Evolutionary conservation across 35 echinoderm and acorn worm species (phyloP).

Genomic region (Diadema setosum): DNA sequence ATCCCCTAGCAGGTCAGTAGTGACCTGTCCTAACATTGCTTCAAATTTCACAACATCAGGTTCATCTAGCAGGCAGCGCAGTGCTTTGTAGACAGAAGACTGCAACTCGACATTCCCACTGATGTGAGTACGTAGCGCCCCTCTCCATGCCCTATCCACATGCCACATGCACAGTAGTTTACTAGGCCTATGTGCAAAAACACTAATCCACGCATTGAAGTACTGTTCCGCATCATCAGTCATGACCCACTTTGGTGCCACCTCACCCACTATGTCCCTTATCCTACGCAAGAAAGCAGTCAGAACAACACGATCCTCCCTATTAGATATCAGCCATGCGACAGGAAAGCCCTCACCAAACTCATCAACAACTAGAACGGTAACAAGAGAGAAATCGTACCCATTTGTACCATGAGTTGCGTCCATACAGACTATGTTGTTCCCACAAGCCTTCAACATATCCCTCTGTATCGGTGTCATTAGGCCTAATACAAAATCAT

Average conservation of each 20-base stretch:
- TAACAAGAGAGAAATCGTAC: slow-evolving; percentile 46
- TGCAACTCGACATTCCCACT: neutral
- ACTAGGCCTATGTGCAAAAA: neutral
- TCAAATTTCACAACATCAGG: neutral
- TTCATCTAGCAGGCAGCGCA: neutral
- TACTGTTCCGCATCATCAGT: neutral
- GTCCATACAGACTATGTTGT: slow-evolving; percentile 6
- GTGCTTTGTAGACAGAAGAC: neutral
- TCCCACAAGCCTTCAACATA: slow-evolving; percentile 14
- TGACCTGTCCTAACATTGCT: neutral
- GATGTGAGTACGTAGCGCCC: neutral
- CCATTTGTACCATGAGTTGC: slow-evolving; percentile 23
- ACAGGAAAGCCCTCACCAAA: slow-evolving; percentile 36
- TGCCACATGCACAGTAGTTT: neutral
- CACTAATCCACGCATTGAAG: neutral
- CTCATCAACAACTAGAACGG: slow-evolving; percentile 22
- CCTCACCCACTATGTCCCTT: neutral
- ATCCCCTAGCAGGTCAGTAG: neutral
- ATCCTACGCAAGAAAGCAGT: neutral
- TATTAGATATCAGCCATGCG: slow-evolving; percentile 32
- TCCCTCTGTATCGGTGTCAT: slow-evolving; percentile 31
- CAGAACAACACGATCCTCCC: slow-evolving; percentile 21
- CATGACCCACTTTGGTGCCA: neutral
- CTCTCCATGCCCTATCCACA: too few relatives aligned
- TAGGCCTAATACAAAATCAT: slow-evolving; percentile 28